Percentiles rank a stretch among this genome's conserved stretches.
Evolutionary conservation across 2,113 vertebrate species (phyloP).

Genomic region (Muntiacus reevesi): DNA sequence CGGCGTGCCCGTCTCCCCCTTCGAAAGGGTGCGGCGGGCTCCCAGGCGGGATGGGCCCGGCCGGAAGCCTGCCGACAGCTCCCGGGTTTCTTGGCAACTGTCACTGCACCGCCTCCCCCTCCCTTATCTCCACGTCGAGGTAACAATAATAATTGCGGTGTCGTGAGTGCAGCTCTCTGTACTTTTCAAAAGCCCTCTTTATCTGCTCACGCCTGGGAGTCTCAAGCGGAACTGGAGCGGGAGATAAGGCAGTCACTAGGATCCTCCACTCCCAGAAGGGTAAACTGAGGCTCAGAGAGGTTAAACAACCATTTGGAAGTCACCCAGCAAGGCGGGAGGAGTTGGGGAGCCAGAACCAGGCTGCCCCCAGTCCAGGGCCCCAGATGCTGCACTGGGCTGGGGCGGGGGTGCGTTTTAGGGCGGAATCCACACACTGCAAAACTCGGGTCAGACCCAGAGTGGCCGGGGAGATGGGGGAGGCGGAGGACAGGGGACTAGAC

Average conservation of each 20-base stretch:
- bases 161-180: slow-evolving; percentile 38
- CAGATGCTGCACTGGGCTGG: neutral
- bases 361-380: neutral
- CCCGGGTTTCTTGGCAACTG: slow-evolving; percentile 66
- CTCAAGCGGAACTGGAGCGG: slow-evolving; percentile 25
- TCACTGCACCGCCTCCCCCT: neutral
- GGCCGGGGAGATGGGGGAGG: rapidly evolving
- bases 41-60: slow-evolving; percentile 22
- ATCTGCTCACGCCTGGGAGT: slow-evolving; percentile 40
- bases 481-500: neutral
- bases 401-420: no score
- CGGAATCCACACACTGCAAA: neutral
- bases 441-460: neutral
- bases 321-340: neutral
- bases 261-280: slow-evolving; percentile 9
- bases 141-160: slow-evolving; percentile 43
- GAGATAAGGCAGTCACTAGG: slow-evolving; percentile 2
- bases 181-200: slow-evolving; percentile 60
- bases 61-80: slow-evolving; percentile 51
- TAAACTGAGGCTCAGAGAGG: slow-evolving; percentile 38
- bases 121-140: slow-evolving; percentile 47
- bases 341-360: neutral
- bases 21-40: neutral
- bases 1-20: neutral
- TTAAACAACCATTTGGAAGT: neutral